Conservation (phyloP, 2,888 invertebrate genomes). For the Synanthedon myopaeformis region DNA sequence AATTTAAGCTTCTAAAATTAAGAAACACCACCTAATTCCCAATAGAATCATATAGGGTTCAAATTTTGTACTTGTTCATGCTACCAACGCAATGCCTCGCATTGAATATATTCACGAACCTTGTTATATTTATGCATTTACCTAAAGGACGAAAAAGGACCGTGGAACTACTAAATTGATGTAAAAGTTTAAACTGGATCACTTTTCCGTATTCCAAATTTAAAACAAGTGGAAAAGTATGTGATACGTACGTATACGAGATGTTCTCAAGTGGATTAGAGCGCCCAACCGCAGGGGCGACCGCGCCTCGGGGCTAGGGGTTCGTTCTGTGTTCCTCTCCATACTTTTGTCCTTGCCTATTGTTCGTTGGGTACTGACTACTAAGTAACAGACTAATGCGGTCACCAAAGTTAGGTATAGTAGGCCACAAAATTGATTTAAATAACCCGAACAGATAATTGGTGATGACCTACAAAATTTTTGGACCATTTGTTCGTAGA, state of each 20-base stretch:
- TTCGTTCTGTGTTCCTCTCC: neutral
- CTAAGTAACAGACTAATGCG: no score
- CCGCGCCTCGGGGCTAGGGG: slow-evolving; percentile 32
- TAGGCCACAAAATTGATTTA: no score
- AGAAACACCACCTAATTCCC: no score
- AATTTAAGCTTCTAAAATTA: no score
- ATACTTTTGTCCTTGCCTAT: neutral
- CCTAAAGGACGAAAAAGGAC: neutral
- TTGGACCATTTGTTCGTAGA: no score
- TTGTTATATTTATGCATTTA: neutral
- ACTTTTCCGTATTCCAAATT: slow-evolving; percentile 48
- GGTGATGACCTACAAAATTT: no score
- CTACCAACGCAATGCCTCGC: no score
- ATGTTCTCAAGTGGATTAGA: slow-evolving; percentile 53
- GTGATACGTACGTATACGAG: slow-evolving; percentile 17
- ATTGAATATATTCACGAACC: neutral
- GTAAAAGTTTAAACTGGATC: slow-evolving; percentile 60
- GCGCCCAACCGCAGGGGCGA: slow-evolving; percentile 35
- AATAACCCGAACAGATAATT: no score
- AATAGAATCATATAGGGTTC: no score
- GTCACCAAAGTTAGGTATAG: no score
- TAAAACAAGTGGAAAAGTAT: slow-evolving; percentile 58
- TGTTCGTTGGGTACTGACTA: no score
- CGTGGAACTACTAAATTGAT: slow-evolving; percentile 28
- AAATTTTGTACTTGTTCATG: no score